These are phyloP conservation scores for Ormyrus pomaceus DNA, from an alignment of 2,888 invertebrate species.

Conservation along the genomic window DNA sequence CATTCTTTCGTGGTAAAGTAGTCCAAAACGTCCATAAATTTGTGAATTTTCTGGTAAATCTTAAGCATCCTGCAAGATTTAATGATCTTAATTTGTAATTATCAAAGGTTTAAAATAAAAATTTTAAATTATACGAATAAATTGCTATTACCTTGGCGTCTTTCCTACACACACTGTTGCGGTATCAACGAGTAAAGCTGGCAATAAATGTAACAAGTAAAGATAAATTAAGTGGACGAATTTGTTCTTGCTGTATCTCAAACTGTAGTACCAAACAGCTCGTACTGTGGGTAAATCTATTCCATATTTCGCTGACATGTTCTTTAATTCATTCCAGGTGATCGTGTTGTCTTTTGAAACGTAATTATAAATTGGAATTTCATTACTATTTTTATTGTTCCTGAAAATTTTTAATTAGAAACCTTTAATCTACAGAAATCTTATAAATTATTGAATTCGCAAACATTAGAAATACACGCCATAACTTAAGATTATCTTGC, in stretches of 20 bases:
- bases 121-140: background rate
- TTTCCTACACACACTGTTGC: constrained; percentile 79
- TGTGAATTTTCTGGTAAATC: constrained; percentile 86
- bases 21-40: constrained; percentile 83
- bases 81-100: background rate
- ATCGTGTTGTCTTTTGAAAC: constrained; percentile 91
- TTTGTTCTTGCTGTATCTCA: constrained; percentile 80
- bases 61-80: constrained; percentile 81
- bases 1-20: constrained; percentile 90
- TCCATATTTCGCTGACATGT: constrained; percentile 79
- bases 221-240: constrained; percentile 78
- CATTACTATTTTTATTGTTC: constrained; percentile 50
- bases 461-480: background rate
- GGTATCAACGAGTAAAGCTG: constrained; percentile 80
- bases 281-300: constrained; percentile 79
- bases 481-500: no score
- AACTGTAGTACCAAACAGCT: constrained; percentile 84
- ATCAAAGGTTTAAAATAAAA: no score
- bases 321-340: constrained; percentile 85
- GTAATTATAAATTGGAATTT: constrained; percentile 87
- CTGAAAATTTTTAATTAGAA: constrained; percentile 8
- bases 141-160: constrained; percentile 61
- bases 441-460: no score
- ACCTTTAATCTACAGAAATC: background rate
- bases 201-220: constrained; percentile 80